Evolutionary conservation across 2,113 vertebrate genomes (phyloP).

Genomic region (Trematomus loennbergii): DNA sequence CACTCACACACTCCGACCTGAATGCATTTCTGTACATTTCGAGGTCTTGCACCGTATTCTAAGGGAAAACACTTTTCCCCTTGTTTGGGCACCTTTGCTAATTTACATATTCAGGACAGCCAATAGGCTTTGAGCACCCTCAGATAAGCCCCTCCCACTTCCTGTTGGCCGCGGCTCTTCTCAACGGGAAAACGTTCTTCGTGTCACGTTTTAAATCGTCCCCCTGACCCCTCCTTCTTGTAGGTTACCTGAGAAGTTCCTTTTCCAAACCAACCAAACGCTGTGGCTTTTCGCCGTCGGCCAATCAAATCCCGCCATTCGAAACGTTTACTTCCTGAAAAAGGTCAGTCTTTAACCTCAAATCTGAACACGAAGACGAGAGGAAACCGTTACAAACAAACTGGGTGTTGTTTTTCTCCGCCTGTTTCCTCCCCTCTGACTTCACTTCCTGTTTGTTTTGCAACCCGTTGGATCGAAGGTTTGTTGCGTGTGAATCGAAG

Average conservation of each 20-base stretch:
- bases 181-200: too few relatives aligned
- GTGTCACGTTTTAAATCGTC: not conserved
- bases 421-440: too few relatives aligned
- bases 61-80: conserved; percentile 4
- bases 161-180: not conserved
- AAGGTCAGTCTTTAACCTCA: conserved; percentile 12
- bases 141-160: conserved; percentile 46
- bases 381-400: too few relatives aligned
- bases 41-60: conserved; percentile 63
- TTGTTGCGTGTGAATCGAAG: conserved; percentile 63
- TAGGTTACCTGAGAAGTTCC: conserved; percentile 93
- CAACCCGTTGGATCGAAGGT: conserved; percentile 89
- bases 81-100: conserved; percentile 47
- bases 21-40: conserved; percentile 47
- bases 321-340: conserved; percentile 70
- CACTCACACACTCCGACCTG: conserved; percentile 28
- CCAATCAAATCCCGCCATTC: conserved; percentile 81
- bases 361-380: conserved; percentile 21
- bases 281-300: conserved; percentile 81
- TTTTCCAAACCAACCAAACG: conserved; percentile 84
- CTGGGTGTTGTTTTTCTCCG: too few relatives aligned
- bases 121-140: conserved; percentile 70
- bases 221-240: conserved; percentile 65
- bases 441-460: conserved; percentile 78
- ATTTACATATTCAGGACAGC: conserved; percentile 58